These are phyloP conservation scores for Drosophila pandora DNA, from an alignment of 1,140 invertebrate genomes.

Conservation along the genomic window DNA sequence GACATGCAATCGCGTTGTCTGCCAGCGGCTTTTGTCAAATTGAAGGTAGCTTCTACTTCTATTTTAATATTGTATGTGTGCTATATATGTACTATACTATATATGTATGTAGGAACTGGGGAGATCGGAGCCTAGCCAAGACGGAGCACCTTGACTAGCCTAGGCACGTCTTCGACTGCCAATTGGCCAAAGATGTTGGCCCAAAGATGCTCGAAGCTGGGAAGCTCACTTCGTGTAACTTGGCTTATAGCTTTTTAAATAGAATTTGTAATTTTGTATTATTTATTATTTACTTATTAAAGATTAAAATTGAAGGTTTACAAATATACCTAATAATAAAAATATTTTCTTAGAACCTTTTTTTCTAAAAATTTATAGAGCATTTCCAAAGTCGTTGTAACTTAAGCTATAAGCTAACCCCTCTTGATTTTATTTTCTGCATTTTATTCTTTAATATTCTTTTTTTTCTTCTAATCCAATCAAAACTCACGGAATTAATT, in stretches of 20 bases:
- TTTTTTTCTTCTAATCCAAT: slow-evolving; percentile 13
- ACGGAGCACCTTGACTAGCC: slow-evolving; percentile 69
- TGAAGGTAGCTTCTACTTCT: slow-evolving; percentile 48
- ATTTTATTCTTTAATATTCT: slow-evolving; percentile 6
- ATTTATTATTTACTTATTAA: not conserved
- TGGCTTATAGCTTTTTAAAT: slow-evolving; percentile 23
- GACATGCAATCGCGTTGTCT: slow-evolving; percentile 60
- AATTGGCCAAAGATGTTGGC: slow-evolving; percentile 56
- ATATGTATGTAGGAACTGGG: not conserved
- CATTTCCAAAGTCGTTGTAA: not conserved
- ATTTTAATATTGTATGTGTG: slow-evolving; percentile 10
- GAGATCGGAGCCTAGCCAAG: slow-evolving; percentile 20
- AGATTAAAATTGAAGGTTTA: too few species aligned
- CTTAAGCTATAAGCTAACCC: not conserved
- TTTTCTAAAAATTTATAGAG: not conserved
- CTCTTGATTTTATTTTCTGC: slow-evolving; percentile 19
- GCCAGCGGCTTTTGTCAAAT: slow-evolving; percentile 66
- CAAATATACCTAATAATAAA: too few species aligned
- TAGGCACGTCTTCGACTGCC: slow-evolving; percentile 67
- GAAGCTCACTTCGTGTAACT: slow-evolving; percentile 40
- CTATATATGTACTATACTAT: slow-evolving; percentile 6
- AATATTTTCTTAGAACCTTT: too few species aligned
- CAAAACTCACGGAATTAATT: slow-evolving; percentile 65
- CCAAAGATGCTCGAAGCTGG: slow-evolving; percentile 30
- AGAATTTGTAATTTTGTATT: slow-evolving; percentile 12